Conservation (phyloP, 1,140 invertebrate species). For the Zaprionus gabonicus region DNA sequence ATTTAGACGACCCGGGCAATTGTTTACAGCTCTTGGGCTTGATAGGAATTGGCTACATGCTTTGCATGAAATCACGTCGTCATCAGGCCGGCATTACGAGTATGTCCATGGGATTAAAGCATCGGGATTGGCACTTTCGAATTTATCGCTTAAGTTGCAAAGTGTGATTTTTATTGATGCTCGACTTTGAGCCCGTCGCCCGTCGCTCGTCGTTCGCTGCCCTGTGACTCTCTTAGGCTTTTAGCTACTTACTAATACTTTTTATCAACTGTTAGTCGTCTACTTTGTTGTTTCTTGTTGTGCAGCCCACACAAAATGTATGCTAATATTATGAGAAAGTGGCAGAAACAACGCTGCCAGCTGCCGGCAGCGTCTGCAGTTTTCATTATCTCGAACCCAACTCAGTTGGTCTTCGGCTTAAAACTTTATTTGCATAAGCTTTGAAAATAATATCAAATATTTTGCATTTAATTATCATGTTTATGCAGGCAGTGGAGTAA, state of each 20-base stretch:
- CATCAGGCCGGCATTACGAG: constrained; percentile 77
- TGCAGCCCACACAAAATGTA: constrained; percentile 48
- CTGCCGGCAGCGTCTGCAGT: constrained; percentile 55
- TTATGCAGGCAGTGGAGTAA: constrained; percentile 29
- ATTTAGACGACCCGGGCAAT: constrained; percentile 75
- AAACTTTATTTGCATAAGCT: constrained; percentile 77
- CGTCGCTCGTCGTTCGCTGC: neutral
- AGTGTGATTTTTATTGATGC: constrained; percentile 83
- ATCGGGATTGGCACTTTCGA: constrained; percentile 77
- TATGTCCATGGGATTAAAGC: constrained; percentile 80
- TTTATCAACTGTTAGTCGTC: constrained; percentile 62
- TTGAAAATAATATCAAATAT: constrained; percentile 80
- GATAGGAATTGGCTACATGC: constrained; percentile 64
- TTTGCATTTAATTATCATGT: constrained; percentile 79
- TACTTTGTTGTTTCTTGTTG: constrained; percentile 36
- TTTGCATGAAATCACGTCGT: constrained; percentile 83
- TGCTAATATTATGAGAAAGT: constrained; percentile 65
- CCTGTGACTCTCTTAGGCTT: constrained; percentile 14
- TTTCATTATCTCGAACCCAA: constrained; percentile 66
- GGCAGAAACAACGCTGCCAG: constrained; percentile 34
- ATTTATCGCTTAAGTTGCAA: constrained; percentile 77
- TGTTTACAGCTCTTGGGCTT: constrained; percentile 80
- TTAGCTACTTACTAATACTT: constrained; percentile 52
- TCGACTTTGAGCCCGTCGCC: constrained; percentile 52
- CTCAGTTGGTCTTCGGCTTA: constrained; percentile 41